Evolutionary conservation across 2,888 invertebrate species (phyloP).

Genomic region (Pteria penguin): DNA sequence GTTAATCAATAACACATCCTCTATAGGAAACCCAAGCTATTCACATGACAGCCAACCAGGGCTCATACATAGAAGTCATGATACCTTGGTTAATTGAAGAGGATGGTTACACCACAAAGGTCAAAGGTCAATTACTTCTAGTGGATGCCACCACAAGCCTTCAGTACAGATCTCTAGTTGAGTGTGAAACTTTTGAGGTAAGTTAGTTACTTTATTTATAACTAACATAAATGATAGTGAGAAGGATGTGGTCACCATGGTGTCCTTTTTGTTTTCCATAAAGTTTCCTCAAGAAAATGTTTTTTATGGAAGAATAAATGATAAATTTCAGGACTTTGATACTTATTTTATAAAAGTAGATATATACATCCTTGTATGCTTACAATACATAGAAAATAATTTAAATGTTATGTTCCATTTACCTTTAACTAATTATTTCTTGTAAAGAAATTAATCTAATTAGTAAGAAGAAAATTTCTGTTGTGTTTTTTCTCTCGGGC

Average conservation of each 20-base stretch:
- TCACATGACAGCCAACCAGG: slow-evolving; percentile 96
- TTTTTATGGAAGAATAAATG: too few species aligned
- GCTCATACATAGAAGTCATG: slow-evolving; percentile 97
- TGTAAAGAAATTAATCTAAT: too few species aligned
- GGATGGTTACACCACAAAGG: slow-evolving; percentile 93
- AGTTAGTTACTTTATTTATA: background rate
- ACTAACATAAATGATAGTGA: background rate
- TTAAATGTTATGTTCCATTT: too few species aligned
- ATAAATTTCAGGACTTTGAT: too few species aligned
- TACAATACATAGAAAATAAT: too few species aligned
- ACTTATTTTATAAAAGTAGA: background rate
- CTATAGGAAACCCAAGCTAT: slow-evolving; percentile 95
- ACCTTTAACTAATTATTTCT: too few species aligned
- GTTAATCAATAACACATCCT: too few species aligned
- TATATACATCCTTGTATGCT: too few species aligned
- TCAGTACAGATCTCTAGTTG: slow-evolving; percentile 93
- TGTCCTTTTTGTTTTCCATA: too few species aligned
- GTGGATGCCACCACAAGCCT: slow-evolving; percentile 97
- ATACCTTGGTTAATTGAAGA: slow-evolving; percentile 91
- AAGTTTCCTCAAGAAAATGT: too few species aligned
- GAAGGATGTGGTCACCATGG: background rate
- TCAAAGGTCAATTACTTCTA: slow-evolving; percentile 95
- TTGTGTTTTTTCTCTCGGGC: too few species aligned
- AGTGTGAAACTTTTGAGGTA: slow-evolving; percentile 94
- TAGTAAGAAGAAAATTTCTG: too few species aligned